Evolutionary conservation across 2,797 vertebrate genomes (phyloP).

Genomic region (Avahi laniger): DNA sequence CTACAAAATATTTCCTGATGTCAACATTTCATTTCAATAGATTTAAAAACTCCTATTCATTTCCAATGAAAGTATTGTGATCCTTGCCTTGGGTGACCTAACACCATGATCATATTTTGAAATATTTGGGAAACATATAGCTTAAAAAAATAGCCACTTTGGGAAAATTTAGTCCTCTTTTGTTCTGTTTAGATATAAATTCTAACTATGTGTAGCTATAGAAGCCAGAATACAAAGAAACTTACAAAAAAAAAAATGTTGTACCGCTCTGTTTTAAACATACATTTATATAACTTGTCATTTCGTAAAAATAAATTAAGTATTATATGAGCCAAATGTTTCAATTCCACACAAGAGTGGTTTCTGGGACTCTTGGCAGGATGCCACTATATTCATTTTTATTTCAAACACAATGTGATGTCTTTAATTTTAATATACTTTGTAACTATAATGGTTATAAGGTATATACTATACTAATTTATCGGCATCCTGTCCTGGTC

Average conservation of each 20-base stretch:
- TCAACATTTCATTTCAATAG: constrained; percentile 81
- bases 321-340: constrained; percentile 84
- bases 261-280: constrained; percentile 82
- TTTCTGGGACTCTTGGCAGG: constrained; percentile 84
- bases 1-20: constrained; percentile 83
- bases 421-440: constrained; percentile 82
- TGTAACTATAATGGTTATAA: constrained; percentile 72
- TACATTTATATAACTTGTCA: constrained; percentile 84
- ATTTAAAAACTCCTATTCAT: constrained; percentile 72
- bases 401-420: constrained; percentile 85
- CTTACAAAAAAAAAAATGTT: constrained; percentile 47
- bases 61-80: constrained; percentile 70
- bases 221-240: constrained; percentile 74
- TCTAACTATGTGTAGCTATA: constrained; percentile 63
- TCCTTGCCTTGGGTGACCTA: constrained; percentile 71
- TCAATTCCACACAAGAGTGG: constrained; percentile 81
- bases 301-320: constrained; percentile 86
- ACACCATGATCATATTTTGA: constrained; percentile 57
- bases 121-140: constrained; percentile 71
- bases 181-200: constrained; percentile 72
- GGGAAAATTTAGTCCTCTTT: constrained; percentile 70
- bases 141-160: constrained; percentile 60
- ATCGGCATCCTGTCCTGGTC: constrained; percentile 61
- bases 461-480: constrained; percentile 74
- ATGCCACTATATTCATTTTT: constrained; percentile 84